Evolutionary conservation across 2,113 vertebrate species (phyloP).

Genomic region (Dendropsophus ebraccatus): DNA sequence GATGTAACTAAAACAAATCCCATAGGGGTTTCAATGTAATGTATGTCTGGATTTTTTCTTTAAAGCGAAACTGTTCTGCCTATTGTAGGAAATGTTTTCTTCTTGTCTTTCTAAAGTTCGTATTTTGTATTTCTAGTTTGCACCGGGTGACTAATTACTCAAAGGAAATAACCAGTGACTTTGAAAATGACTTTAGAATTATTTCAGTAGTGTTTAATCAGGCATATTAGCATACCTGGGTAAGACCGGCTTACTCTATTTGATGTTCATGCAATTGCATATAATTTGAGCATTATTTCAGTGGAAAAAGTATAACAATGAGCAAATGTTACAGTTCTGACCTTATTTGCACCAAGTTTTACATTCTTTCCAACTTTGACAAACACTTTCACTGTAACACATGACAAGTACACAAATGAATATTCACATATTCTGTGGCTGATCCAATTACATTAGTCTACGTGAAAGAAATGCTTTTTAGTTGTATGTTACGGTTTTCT

Average conservation of each 20-base stretch:
- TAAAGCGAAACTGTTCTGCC: not conserved
- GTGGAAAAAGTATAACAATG: slow-evolving; percentile 60
- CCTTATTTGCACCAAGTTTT: slow-evolving; percentile 36
- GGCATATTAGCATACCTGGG: slow-evolving; percentile 65
- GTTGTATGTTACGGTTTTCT: not conserved
- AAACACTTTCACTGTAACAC: slow-evolving; percentile 24
- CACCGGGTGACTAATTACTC: slow-evolving; percentile 68
- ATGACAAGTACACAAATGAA: slow-evolving; percentile 10
- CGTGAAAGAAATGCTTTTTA: not conserved
- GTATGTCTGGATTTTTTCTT: not conserved
- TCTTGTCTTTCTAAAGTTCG: not conserved
- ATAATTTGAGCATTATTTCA: slow-evolving; percentile 64
- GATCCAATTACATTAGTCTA: not conserved
- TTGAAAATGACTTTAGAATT: slow-evolving; percentile 70
- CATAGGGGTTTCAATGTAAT: not conserved
- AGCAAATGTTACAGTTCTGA: slow-evolving; percentile 37
- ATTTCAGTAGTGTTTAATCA: slow-evolving; percentile 69
- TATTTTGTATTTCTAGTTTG: slow-evolving; percentile 1
- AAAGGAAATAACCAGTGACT: slow-evolving; percentile 73
- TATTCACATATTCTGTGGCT: not conserved
- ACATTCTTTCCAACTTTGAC: slow-evolving; percentile 11
- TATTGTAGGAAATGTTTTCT: not conserved
- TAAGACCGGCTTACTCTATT: slow-evolving; percentile 65
- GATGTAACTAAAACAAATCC: not conserved
- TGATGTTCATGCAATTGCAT: slow-evolving; percentile 64